phyloP scores from a whole-genome alignment of 1,140 invertebrate species.

The Drosophila rufa region DNA sequence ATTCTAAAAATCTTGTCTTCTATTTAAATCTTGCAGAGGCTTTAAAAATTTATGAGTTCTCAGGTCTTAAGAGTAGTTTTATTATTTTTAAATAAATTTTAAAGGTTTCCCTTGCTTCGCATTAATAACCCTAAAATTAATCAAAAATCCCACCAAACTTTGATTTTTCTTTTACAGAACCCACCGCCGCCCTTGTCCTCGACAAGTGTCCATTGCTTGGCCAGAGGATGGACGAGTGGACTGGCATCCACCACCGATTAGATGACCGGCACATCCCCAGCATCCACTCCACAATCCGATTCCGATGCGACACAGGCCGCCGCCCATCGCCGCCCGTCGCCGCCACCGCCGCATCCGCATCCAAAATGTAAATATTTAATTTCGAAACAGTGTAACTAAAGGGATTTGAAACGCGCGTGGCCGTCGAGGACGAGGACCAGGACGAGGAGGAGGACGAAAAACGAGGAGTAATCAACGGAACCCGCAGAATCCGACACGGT shows the following conservation, averaged over 20 bases:
- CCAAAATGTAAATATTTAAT: conserved; percentile 83
- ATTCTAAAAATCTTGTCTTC: not conserved
- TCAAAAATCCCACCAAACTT: too few species aligned
- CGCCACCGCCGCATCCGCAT: conserved; percentile 49
- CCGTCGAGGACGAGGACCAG: not conserved
- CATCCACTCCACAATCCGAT: conserved; percentile 17
- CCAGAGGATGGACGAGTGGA: not conserved
- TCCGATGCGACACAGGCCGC: conserved; percentile 11
- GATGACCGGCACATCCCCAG: conserved; percentile 22
- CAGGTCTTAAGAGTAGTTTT: not conserved
- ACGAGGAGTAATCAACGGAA: conserved; percentile 71
- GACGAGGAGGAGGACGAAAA: conserved; percentile 1
- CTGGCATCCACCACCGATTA: conserved; percentile 6
- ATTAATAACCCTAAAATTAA: not conserved
- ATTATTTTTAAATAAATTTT: too few species aligned
- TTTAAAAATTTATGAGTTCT: not conserved
- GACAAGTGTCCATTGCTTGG: conserved; percentile 29
- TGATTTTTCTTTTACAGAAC: not conserved
- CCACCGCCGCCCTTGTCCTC: not conserved
- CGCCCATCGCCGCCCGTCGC: conserved; percentile 8
- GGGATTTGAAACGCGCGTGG: conserved; percentile 82
- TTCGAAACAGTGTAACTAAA: conserved; percentile 83
- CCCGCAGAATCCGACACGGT: conserved; percentile 79
- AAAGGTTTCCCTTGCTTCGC: too few species aligned
- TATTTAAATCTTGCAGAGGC: too few species aligned